Base-by-base conservation (phyloP, 2,888 invertebrate genomes). In the Octodonta nipae region DNA sequence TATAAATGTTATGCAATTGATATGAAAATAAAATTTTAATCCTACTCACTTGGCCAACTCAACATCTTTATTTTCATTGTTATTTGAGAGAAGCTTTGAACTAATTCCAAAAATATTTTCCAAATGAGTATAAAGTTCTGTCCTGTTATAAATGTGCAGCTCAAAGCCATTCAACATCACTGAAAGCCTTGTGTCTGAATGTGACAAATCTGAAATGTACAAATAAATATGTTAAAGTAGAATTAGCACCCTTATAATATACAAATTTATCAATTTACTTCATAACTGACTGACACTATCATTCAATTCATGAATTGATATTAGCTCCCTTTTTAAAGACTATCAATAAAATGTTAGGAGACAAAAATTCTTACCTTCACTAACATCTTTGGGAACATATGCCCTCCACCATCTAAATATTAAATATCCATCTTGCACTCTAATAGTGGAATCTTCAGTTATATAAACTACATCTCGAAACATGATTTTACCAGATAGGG, bases 361-460 rank as follows among this genome's bases (percentile, higher is more conserved):
- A n/a, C n/a, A n/a, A n/a, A n/a, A n/a, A n/a, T 5, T 24, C 15
- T 41, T 60, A 88, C 91, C 91, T 77, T 92, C 92, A 32, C 86
- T 86, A 20, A 89, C 84, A 68, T 91, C 88, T 64, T 89, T 91
- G 29, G 89, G 88, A 30, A 91, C 82, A 60, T 92, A 92, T 17
- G 88, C 84, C 42, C 89, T 71, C 96, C 96, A 98, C 88, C 93
- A 98, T 30, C 93, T 73, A 65, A 98, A 96, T 63, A 95, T 89
- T 41, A 93, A 70, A 72, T 91, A 93, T 2, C 95, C 96, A 67
- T 96, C 95, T 61, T 93, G 93, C 42, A 93, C 77, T 42, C 93
- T 73, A 25, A 92, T 62, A 16, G 89, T 84, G 61, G 84, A 92
- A 66, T 98, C 95, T 55, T 87, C 84, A 41, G 86, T 91, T 38